These are phyloP conservation scores for Empis stercorea DNA, from an alignment of 2,888 invertebrate species.

Conservation along the genomic window DNA sequence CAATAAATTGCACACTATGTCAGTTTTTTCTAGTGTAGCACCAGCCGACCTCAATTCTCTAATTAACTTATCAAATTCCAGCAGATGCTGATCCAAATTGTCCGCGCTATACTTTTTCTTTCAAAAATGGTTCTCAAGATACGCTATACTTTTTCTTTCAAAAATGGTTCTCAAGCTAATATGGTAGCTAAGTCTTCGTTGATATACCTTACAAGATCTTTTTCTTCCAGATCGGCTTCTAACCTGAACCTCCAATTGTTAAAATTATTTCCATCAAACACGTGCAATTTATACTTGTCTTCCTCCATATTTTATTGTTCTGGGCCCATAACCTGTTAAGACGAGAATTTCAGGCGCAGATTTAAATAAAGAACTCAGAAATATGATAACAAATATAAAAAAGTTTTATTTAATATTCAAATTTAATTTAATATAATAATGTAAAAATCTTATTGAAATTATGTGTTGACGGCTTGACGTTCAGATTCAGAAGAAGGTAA, in stretches of 20 bases:
- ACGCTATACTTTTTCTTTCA: background rate
- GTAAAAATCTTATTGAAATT: no score
- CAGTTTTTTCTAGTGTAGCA: background rate
- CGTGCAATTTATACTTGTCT: background rate
- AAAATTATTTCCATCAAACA: background rate
- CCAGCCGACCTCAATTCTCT: background rate
- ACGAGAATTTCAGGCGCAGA: no score
- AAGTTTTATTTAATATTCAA: no score
- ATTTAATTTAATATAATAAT: no score
- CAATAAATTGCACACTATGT: background rate
- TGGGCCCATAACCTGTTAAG: conserved; percentile 1
- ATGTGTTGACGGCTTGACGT: no score
- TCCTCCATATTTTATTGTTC: background rate
- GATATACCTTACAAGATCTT: background rate
- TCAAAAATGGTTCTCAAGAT: background rate
- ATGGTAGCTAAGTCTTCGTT: background rate
- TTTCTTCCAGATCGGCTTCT: background rate
- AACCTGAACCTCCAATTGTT: conserved; percentile 1
- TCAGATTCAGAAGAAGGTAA: no score
- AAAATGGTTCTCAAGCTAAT: background rate
- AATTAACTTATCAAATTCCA: background rate
- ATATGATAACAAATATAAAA: no score
- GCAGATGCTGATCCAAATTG: background rate
- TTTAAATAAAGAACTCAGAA: no score
- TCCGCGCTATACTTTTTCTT: background rate